Conservation (phyloP, 2,888 invertebrate species). For the Polymixis lichenea region DNA sequence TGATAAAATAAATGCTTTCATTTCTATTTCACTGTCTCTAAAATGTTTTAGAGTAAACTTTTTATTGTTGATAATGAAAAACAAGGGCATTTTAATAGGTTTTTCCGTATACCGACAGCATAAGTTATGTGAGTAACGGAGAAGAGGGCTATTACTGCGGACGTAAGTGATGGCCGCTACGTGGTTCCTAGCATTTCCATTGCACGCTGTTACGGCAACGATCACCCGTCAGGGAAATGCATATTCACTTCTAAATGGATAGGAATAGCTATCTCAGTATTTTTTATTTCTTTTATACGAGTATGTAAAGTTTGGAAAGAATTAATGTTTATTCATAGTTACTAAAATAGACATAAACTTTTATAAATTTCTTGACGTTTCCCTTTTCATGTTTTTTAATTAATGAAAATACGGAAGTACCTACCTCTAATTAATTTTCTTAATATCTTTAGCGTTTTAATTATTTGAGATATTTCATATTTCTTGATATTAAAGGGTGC, state of each 20-base stretch:
- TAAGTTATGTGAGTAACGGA: conserved; percentile 51
- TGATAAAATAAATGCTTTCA: conserved; percentile 11
- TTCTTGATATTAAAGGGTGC: conserved; percentile 60
- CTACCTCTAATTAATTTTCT: conserved; percentile 5
- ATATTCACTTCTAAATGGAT: conserved; percentile 47
- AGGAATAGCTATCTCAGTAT: neutral
- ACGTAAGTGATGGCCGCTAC: conserved; percentile 58
- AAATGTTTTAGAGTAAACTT: neutral
- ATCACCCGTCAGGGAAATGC: conserved; percentile 49
- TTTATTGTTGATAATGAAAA: conserved; percentile 25
- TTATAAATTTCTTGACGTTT: neutral
- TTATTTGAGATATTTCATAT: conserved; percentile 50
- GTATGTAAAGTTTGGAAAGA: neutral
- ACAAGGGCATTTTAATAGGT: conserved; percentile 43
- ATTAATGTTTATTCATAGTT: neutral
- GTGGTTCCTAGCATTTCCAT: conserved; percentile 56
- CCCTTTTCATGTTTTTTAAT: neutral
- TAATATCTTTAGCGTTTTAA: conserved; percentile 23
- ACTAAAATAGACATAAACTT: neutral
- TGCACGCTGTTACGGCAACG: conserved; percentile 36
- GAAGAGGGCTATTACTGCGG: conserved; percentile 55
- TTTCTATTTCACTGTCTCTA: conserved; percentile 15
- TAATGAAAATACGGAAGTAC: neutral
- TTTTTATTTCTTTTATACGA: conserved; percentile 6
- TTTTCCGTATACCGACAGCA: conserved; percentile 35